Base-by-base conservation (phyloP, 2,888 invertebrate species). In the Saturnia japonica region DNA sequence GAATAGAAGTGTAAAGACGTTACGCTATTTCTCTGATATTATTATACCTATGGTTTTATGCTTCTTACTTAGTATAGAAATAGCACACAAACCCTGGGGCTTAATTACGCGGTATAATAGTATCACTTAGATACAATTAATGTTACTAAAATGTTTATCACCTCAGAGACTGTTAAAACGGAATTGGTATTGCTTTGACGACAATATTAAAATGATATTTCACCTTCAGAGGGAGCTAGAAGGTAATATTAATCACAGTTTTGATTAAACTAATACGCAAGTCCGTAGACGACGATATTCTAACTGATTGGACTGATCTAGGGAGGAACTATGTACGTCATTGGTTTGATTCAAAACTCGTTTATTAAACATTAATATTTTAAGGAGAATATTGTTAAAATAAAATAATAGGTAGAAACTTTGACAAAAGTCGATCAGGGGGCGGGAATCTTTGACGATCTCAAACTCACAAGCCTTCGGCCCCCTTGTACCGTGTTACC, bases 181-280 rank as follows among this genome's bases (percentile, higher is more conserved):
- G 28, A 60, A 60, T 60, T 60, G 57, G 57, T 25, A 60, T 60
- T 60, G 57, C 57, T 60, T 60, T 28, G 57, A 60, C 57, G 57
- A 60, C 57, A 60, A 60, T 60, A 60, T 60, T 60, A 60, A 60
- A 60, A 60, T 60, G 28, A 28, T 60, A 60, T 60, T 28, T 60
- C 57, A 60, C 57, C 14, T 34, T 34, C 28, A 11, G 57, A 11
- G 25, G 57, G 57, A 28, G 12, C 14, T 60, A 11, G n/a, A n/a
- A n/a, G n/a, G 57, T 25, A 28, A 60, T 60, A 60, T 11, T 60
- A 60, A 60, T 60, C 14, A 57, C 9, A 57, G 22, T 57, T 57
- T 57, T 57, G 57, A 57, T 57, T 57, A 57, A 57, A 57, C 8
- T 57, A n/a, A 19, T n/a, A 54, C 9, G 19, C n/a, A 51, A 2